Conservation (phyloP, 2,797 vertebrate genomes). For the Rhinella marina region DNA sequence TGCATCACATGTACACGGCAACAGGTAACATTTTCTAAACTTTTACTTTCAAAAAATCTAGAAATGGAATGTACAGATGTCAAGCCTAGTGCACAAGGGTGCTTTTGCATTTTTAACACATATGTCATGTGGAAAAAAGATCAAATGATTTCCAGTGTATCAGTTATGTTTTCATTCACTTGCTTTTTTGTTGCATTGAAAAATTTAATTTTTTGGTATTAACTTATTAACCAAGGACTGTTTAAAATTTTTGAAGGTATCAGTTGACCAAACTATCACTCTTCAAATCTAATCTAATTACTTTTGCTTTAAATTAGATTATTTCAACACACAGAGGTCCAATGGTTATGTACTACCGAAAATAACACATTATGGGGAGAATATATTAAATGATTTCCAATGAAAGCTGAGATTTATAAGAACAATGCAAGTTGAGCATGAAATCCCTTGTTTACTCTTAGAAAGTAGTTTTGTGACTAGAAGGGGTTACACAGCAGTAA, state of each 20-base stretch:
- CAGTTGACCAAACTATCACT: too few species aligned
- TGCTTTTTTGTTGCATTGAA: neutral
- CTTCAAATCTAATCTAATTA: too few species aligned
- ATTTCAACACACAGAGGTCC: too few species aligned
- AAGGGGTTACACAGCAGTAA: constrained; percentile 47
- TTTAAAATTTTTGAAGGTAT: too few species aligned
- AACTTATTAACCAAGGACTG: too few species aligned
- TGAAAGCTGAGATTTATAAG: neutral
- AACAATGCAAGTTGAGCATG: neutral
- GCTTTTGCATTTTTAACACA: too few species aligned
- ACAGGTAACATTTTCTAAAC: constrained; percentile 83
- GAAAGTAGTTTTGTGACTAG: constrained; percentile 11
- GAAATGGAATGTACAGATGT: neutral
- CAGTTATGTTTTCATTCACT: neutral
- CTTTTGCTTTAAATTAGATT: too few species aligned
- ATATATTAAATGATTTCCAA: too few species aligned
- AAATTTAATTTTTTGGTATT: neutral
- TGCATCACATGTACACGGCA: constrained; percentile 96
- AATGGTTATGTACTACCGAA: too few species aligned
- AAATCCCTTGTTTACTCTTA: neutral
- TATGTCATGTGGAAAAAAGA: neutral
- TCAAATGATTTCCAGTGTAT: neutral
- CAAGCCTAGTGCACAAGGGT: too few species aligned
- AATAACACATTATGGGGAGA: too few species aligned
- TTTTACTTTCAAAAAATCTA: neutral